These are phyloP conservation scores for Geotrypetes seraphini DNA, from an alignment of 2,797 vertebrate species.

Conservation along the genomic window DNA sequence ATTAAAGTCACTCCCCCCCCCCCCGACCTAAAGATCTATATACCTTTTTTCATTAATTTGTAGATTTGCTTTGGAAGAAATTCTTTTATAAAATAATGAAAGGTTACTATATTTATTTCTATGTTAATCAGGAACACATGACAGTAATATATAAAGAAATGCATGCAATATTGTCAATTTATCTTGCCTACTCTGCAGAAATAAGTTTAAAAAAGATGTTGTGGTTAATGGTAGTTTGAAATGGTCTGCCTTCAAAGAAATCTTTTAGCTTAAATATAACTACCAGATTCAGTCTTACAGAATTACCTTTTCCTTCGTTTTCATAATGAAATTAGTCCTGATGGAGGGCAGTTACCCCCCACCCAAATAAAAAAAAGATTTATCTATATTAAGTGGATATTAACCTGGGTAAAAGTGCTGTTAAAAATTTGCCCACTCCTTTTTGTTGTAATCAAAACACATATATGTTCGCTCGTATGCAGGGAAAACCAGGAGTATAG, in stretches of 20 bases:
- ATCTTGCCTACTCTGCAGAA: constrained; percentile 2
- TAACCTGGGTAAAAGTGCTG: no score
- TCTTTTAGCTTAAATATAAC: neutral
- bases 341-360: no score
- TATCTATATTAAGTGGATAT: no score
- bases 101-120: neutral
- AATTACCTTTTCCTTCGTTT: neutral
- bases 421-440: no score
- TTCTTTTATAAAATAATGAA: neutral
- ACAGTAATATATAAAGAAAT: neutral
- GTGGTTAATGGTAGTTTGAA: constrained; percentile 17
- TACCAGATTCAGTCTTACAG: neutral
- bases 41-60: no score
- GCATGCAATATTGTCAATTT: constrained; percentile 1
- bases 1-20: no score
- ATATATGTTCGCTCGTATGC: no score
- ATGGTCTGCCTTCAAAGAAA: constrained; percentile 5
- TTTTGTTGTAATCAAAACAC: no score
- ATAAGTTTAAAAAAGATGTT: neutral
- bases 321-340: neutral
- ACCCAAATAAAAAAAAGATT: no score
- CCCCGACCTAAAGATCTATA: no score
- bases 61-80: neutral
- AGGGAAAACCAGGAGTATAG: no score
- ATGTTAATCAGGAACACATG: neutral